Evolutionary conservation across 2,888 invertebrate species (phyloP).

Genomic region (Perizoma flavofasciatum): DNA sequence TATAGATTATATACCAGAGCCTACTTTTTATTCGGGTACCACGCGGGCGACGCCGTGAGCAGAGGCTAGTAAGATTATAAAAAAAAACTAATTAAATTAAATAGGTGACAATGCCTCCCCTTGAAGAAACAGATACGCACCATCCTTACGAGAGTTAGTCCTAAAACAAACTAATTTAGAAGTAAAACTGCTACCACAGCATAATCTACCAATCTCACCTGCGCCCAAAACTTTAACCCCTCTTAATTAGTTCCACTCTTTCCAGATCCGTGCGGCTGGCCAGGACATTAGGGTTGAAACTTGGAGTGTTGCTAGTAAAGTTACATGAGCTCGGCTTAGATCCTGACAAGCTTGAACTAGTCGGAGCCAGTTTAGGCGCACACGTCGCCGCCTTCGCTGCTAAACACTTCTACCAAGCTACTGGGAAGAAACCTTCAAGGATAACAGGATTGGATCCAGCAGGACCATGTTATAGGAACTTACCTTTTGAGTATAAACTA

Average conservation of each 20-base stretch:
- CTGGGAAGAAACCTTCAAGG: slow-evolving; percentile 64
- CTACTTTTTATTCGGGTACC: too few species aligned
- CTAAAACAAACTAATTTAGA: too few species aligned
- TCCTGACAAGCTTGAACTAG: slow-evolving; percentile 63
- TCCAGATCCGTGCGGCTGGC: slow-evolving; percentile 69
- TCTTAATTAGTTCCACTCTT: slow-evolving; percentile 21
- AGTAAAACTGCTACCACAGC: too few species aligned
- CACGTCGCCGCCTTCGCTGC: slow-evolving; percentile 65
- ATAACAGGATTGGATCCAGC: slow-evolving; percentile 73
- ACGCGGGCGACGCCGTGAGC: too few species aligned
- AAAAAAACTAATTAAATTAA: too few species aligned
- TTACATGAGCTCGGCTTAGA: slow-evolving; percentile 58
- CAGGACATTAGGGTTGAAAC: slow-evolving; percentile 60
- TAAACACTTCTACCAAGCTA: slow-evolving; percentile 61
- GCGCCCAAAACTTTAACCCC: background rate
- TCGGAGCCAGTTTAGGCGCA: slow-evolving; percentile 69
- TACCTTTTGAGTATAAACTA: slow-evolving; percentile 56
- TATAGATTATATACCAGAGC: too few species aligned
- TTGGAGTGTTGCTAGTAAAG: slow-evolving; percentile 67
- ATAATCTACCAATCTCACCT: too few species aligned
- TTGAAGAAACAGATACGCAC: too few species aligned
- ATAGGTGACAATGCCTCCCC: too few species aligned
- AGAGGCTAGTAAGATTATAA: too few species aligned
- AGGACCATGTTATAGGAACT: slow-evolving; percentile 68
- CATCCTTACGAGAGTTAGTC: too few species aligned